Evolutionary conservation across 2,113 vertebrate genomes (phyloP).

Genomic region (Morone chrysops): DNA sequence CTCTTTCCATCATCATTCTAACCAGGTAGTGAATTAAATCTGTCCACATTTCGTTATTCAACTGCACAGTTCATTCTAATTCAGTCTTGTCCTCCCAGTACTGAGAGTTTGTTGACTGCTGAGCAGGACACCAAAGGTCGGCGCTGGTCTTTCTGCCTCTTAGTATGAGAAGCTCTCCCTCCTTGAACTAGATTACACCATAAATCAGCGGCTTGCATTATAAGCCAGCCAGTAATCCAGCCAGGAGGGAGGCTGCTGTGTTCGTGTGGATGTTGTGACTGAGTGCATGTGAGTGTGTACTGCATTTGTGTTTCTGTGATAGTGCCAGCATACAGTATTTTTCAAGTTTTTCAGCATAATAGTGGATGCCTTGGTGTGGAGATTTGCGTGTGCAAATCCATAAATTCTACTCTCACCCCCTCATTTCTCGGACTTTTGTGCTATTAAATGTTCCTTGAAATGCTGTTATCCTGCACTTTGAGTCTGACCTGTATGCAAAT

Average conservation of each 20-base stretch:
- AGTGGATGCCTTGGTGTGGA: not conserved
- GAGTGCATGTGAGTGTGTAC: not conserved
- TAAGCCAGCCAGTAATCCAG: slow-evolving; percentile 42
- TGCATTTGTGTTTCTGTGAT: not conserved
- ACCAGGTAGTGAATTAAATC: slow-evolving; percentile 48
- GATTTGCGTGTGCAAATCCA: not conserved
- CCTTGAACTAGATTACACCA: slow-evolving; percentile 60
- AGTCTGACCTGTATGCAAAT: slow-evolving; percentile 2
- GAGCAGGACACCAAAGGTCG: slow-evolving; percentile 62
- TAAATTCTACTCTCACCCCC: not conserved
- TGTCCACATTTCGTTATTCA: slow-evolving; percentile 40
- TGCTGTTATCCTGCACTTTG: not conserved
- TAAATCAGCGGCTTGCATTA: slow-evolving; percentile 44
- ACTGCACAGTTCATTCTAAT: slow-evolving; percentile 34
- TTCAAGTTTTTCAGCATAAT: not conserved
- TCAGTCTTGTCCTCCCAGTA: slow-evolving; percentile 16
- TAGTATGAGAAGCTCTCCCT: slow-evolving; percentile 36
- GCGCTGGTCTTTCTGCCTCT: slow-evolving; percentile 40
- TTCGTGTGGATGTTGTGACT: not conserved
- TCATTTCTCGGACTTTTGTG: not conserved
- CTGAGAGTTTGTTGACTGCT: slow-evolving; percentile 45
- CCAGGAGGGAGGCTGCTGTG: slow-evolving; percentile 13
- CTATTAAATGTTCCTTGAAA: not conserved
- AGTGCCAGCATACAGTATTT: too few species aligned
- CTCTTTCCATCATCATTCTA: slow-evolving; percentile 24